Evolutionary conservation across 2,113 vertebrate genomes (phyloP).

Genomic region (Erythrolamprus reginae): DNA sequence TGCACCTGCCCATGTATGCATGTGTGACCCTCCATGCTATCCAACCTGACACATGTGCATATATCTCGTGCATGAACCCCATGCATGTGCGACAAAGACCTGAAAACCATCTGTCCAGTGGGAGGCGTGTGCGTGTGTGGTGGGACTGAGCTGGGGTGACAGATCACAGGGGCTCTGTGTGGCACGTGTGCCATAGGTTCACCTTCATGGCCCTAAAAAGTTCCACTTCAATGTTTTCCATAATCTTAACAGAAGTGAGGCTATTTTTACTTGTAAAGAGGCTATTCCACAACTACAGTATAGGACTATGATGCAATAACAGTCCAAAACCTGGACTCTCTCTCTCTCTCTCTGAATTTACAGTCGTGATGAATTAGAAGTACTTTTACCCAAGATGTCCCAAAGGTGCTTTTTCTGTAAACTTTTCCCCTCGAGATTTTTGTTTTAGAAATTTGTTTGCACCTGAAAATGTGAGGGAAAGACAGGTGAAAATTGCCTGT

Average conservation of each 20-base stretch:
- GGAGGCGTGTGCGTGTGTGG: too few relatives aligned
- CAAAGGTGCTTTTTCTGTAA: too few relatives aligned
- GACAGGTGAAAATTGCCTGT: not conserved
- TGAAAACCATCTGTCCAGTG: too few relatives aligned
- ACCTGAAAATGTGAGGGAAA: not conserved
- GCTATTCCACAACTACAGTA: not conserved
- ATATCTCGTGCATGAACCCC: too few relatives aligned
- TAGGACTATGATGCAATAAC: not conserved
- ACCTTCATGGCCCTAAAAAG: not conserved
- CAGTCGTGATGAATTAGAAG: not conserved
- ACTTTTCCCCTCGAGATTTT: not conserved
- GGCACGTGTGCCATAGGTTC: too few relatives aligned
- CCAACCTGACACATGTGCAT: too few relatives aligned
- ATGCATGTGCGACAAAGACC: too few relatives aligned
- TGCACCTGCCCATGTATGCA: too few relatives aligned
- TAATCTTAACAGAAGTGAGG: not conserved
- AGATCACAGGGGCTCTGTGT: too few relatives aligned
- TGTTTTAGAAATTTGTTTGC: not conserved
- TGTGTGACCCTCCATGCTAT: too few relatives aligned
- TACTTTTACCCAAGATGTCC: not conserved
- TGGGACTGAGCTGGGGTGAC: too few relatives aligned
- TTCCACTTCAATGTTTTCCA: not conserved
- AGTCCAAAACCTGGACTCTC: not conserved
- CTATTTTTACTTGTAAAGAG: not conserved
- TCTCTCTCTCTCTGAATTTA: not conserved